Percentiles rank a stretch among this genome's conserved stretches.
Evolutionary conservation across 1,140 invertebrate genomes (phyloP).

Genomic region (Oedothorax gibbosus): DNA sequence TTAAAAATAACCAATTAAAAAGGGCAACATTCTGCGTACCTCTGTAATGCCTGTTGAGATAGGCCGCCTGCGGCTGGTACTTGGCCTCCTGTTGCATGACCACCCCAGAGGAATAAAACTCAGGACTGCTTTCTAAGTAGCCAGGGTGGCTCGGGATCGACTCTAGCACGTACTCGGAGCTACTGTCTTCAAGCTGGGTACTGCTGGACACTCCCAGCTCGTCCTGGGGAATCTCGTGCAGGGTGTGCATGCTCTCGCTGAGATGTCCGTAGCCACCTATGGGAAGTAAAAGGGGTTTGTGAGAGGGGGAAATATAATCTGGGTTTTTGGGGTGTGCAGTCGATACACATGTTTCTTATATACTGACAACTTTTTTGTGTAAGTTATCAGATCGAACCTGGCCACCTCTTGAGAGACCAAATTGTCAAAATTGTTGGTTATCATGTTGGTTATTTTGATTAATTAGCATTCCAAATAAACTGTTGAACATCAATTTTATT

Average conservation of each 20-base stretch:
- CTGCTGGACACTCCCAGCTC: constrained; percentile 63
- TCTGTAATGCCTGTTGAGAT: constrained; percentile 61
- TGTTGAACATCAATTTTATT: no score
- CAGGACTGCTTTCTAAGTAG: constrained; percentile 76
- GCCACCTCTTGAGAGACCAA: no score
- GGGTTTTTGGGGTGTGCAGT: no score
- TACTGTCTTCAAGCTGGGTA: constrained; percentile 71
- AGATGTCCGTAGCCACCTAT: constrained; percentile 70
- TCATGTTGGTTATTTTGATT: no score
- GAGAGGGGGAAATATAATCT: no score
- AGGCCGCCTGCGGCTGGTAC: constrained; percentile 66
- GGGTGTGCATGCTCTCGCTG: constrained; percentile 67
- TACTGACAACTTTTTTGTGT: no score
- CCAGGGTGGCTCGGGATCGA: constrained; percentile 61
- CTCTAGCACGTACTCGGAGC: constrained; percentile 77
- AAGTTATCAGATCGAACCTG: no score
- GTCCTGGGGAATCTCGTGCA: constrained; percentile 64
- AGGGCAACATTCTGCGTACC: constrained; percentile 17
- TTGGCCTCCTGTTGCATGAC: constrained; percentile 68
- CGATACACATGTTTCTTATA: no score
- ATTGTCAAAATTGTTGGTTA: no score
- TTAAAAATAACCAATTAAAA: no score
- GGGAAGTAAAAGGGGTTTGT: neutral
- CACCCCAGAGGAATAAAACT: constrained; percentile 77
- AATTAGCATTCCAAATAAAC: no score